Evolutionary conservation across 2,797 vertebrate genomes (phyloP).

Genomic region (Xenops minutus): DNA sequence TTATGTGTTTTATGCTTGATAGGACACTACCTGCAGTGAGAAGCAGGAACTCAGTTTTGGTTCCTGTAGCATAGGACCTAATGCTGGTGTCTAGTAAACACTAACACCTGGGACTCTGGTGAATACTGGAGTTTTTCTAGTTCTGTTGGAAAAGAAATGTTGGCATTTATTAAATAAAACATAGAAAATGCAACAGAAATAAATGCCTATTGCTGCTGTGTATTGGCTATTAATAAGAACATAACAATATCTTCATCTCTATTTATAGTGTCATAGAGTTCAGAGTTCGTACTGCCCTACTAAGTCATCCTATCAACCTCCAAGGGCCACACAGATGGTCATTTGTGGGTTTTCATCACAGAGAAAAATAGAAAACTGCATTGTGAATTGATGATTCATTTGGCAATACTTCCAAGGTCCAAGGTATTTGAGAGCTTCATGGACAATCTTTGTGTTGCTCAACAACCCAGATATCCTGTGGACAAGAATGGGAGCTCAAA

Average conservation of each 20-base stretch:
- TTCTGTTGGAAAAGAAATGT: not conserved
- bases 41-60: not conserved
- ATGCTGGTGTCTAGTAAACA: not conserved
- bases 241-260: not conserved
- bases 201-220: not conserved
- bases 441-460: not conserved
- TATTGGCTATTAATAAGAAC: not conserved
- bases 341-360: not conserved
- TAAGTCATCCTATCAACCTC: not conserved
- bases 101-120: not conserved
- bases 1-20: not conserved
- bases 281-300: not conserved
- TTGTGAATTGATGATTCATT: not conserved
- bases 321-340: not conserved
- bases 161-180: not conserved
- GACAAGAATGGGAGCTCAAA: not conserved
- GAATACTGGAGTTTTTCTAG: not conserved
- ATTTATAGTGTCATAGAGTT: not conserved
- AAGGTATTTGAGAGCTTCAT: not conserved
- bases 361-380: not conserved
- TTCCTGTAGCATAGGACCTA: not conserved
- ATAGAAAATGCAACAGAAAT: not conserved
- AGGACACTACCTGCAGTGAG: not conserved
- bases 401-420: not conserved
- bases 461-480: not conserved